Evolutionary conservation across 2,113 vertebrate genomes (phyloP).

Genomic region (Leiothrix lutea): DNA sequence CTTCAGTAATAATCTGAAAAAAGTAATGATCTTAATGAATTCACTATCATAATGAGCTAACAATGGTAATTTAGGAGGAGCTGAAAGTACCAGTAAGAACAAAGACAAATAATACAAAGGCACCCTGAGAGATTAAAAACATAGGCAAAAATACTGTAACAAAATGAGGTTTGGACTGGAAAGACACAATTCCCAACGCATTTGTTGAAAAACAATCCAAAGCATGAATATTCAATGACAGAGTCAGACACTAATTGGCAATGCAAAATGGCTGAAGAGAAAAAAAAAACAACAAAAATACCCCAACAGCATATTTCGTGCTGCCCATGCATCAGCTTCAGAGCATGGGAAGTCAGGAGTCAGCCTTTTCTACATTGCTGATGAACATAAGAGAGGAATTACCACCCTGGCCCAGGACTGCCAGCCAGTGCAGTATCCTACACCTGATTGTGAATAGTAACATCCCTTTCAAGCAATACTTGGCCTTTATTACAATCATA

Average conservation of each 20-base stretch:
- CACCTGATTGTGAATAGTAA: not conserved
- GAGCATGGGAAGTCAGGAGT: not conserved
- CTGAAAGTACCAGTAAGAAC: conserved; percentile 53
- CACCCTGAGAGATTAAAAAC: conserved; percentile 52
- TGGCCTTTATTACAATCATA: not conserved
- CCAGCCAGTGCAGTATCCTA: not conserved
- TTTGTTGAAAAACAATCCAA: conserved; percentile 66
- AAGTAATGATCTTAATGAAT: conserved; percentile 58
- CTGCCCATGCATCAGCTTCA: not conserved
- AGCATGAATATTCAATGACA: conserved; percentile 51
- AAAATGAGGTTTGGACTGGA: conserved; percentile 55
- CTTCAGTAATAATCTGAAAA: conserved; percentile 36
- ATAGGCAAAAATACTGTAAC: conserved; percentile 49
- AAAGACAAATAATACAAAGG: conserved; percentile 56
- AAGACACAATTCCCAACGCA: conserved; percentile 49
- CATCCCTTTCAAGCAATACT: not conserved
- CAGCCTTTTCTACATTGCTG: not conserved
- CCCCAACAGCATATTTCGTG: not conserved
- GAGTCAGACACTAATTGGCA: conserved; percentile 45
- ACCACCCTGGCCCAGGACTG: not conserved
- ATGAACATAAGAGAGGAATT: not conserved
- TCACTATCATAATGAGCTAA: conserved; percentile 50
- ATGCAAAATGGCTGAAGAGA: conserved; percentile 32
- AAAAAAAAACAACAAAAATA: not conserved
- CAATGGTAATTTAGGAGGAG: conserved; percentile 61